Evolutionary conservation across 2,888 invertebrate species (phyloP).

Genomic region (Rosalia funebris): DNA sequence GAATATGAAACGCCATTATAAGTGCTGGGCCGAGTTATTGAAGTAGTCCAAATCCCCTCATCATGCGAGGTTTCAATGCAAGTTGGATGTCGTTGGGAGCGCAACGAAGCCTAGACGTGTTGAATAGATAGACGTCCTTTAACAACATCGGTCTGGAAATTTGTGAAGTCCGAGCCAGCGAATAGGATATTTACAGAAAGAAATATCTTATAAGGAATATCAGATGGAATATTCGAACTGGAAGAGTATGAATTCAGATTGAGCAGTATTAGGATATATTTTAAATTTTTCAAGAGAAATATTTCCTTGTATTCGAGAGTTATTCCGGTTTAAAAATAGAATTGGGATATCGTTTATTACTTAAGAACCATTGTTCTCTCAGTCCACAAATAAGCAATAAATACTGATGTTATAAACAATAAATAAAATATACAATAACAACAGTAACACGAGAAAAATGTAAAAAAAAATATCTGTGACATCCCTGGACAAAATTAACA

Average conservation of each 20-base stretch:
- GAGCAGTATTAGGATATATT: slow-evolving; percentile 1
- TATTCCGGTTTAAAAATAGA: too few relatives aligned
- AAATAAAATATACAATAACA: too few relatives aligned
- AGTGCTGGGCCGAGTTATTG: slow-evolving; percentile 15
- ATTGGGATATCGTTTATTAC: too few relatives aligned
- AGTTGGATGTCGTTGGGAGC: slow-evolving; percentile 11
- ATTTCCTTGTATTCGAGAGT: too few relatives aligned
- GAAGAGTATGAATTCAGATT: slow-evolving; percentile 6
- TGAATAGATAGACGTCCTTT: slow-evolving; percentile 20
- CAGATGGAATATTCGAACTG: slow-evolving; percentile 1
- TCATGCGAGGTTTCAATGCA: slow-evolving; percentile 2
- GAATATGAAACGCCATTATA: slow-evolving; percentile 14
- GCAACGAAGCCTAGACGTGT: slow-evolving; percentile 6
- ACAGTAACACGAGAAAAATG: too few relatives aligned
- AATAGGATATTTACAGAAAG: background rate
- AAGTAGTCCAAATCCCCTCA: slow-evolving; percentile 20
- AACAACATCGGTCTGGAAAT: slow-evolving; percentile 9
- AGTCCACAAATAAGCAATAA: too few relatives aligned
- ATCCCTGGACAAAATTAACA: too few relatives aligned
- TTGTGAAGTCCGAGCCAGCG: slow-evolving; percentile 2
- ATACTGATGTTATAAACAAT: too few relatives aligned
- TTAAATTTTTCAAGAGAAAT: too few relatives aligned
- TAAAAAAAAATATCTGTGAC: too few relatives aligned
- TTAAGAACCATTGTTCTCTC: too few relatives aligned
- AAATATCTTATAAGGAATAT: slow-evolving; percentile 7